Evolutionary conservation across 2,113 vertebrate genomes (phyloP).

Genomic region (Pleuronectes platessa): DNA sequence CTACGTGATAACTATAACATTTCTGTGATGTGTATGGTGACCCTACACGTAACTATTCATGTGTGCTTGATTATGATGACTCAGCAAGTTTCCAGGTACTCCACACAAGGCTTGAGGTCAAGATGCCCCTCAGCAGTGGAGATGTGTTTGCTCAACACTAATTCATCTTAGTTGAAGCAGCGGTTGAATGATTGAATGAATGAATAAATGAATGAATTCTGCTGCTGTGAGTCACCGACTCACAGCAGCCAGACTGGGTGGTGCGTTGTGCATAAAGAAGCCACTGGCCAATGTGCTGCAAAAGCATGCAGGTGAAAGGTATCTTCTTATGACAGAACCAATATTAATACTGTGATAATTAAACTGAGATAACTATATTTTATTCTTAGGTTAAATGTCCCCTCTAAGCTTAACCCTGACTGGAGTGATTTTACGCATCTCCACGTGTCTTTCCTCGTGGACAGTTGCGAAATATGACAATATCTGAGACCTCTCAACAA

Average conservation of each 20-base stretch:
- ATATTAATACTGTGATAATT: neutral
- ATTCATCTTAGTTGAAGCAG: neutral
- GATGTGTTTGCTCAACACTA: neutral
- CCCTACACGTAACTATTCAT: slow-evolving; percentile 15
- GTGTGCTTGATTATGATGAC: slow-evolving; percentile 10
- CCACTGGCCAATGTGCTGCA: neutral
- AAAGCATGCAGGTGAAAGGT: neutral
- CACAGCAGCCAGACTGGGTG: too few species aligned
- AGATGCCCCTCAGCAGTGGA: slow-evolving; percentile 5
- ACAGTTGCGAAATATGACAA: neutral
- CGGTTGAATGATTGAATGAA: neutral
- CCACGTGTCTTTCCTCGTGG: neutral
- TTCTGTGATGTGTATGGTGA: slow-evolving; percentile 27
- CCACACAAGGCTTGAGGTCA: slow-evolving; percentile 11
- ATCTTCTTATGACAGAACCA: neutral
- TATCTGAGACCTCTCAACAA: neutral
- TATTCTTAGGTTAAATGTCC: neutral
- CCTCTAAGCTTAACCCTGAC: neutral
- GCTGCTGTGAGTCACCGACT: neutral
- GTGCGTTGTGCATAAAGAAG: too few species aligned
- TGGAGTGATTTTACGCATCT: neutral
- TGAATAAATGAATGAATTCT: neutral
- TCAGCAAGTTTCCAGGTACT: slow-evolving; percentile 5
- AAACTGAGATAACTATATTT: neutral
- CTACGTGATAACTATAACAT: neutral